Base-by-base conservation (phyloP, 2,797 vertebrate genomes). In the Thalassophryne amazonica region DNA sequence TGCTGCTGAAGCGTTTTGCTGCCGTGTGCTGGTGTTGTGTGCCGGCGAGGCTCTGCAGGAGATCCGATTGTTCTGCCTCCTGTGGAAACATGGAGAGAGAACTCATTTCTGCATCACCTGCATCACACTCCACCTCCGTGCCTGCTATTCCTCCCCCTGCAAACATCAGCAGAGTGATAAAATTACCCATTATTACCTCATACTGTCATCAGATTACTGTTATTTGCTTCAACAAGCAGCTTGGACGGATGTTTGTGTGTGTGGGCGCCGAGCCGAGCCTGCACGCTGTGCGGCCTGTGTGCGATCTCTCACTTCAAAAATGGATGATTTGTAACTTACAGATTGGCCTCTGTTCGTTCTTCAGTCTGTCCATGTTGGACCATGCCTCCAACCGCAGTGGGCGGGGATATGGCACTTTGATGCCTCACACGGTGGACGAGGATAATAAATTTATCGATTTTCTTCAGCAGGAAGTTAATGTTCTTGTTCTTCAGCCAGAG, bases 151-250 rank as follows among this genome's bases (percentile, higher is more conserved):
- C 13, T 46, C 23, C 4, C 39, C 31, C 38, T 29, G 24, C 36
- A 46, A 14, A 27, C 68, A 50, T 73, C 70, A 69, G 66, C 69
- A 69, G 43, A 27, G 51, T 32, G 56, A 69, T 83, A 68, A 75
- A 59, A 83, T 79, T 48, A 73, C 78, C 69, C 49, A 6, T 70
- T 49, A 86, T 83, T 80, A 78, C 60, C 0, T 1, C 38, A 36
- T 14, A n/a, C 41, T 30, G 21, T 54, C 66, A 51, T 53, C 68
- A 57, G 63, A 83, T 85, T 63, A 78, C 80, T 41, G 72, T 78
- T 52, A 83, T 80, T 81, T 55, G 67, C 59, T 19, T 42, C 49
- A 41, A 17, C 13, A 29, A 50, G 38, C 1, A 16, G 24, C 68
- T 41, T 14, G 56, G 38, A 55, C 10, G 35, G 48, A 52, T 32